Base-by-base conservation (phyloP, 1,140 invertebrate genomes). In the Trigoniulus corallinus region DNA sequence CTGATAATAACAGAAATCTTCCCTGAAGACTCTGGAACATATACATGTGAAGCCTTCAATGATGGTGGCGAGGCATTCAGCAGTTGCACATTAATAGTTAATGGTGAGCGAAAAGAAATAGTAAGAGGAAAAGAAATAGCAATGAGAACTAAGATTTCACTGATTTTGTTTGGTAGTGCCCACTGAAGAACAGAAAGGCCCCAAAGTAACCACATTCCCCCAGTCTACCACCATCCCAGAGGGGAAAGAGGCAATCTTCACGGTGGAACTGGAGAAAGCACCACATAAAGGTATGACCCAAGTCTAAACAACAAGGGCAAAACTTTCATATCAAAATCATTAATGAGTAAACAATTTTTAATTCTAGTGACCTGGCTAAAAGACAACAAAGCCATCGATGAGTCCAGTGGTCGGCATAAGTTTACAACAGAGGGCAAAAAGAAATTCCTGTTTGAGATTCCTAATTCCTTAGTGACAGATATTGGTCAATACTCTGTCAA, bases 1-100 rank as follows among this genome's bases (percentile, higher is more conserved):
- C 67, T 96, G 52, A 75, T 82, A 54, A 94, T 96, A 54, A 80
- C 86, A 18, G 89, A 96, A 65, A 88, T 95, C 60, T 93, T 91
- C 77, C 88, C 88, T 3, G 88, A 94, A 70, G 87, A 92, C 67
- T 72, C 78, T 62, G 92, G 92, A 43, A 85, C 84, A 24, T 96
- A 95, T 69, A 93, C 88, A 2, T 95, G 91, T 67, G 89, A 96
- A 69, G 88, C 88, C 41, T 94, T 94, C 71, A 94, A 94, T 69
- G 86, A 93, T 66, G 80, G 77, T 48, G 91, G 89, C 52, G 88
- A 95, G 70, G 85, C 86, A 48, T 92, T 88, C 72, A 88, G 85
- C 64, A 84, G 83, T 58, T 89, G 88, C 68, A 80, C 84, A 55
- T 73, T 93, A 50, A 78, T 81, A 60, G 87, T 93, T 47, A 62